A percentile compares a stretch with the other conserved stretches of the same genome.
phyloP scores from a whole-genome alignment of 2,888 invertebrate genomes.

The Lycocerus yunnanus region DNA sequence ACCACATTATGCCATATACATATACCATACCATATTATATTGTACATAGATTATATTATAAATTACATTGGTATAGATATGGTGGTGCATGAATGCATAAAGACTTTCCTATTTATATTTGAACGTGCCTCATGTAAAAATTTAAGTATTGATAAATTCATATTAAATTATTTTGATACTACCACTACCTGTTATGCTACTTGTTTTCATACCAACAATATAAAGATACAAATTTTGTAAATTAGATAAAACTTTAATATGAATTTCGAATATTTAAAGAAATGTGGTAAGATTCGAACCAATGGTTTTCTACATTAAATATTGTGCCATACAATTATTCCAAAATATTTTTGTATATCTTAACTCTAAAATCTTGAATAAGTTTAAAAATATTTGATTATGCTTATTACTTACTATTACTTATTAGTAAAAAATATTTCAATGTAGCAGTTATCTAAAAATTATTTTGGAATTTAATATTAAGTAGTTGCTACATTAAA shows the following conservation, averaged over 20 bases:
- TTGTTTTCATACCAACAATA: not conserved
- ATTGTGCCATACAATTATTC: not conserved
- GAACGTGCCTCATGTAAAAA: not conserved
- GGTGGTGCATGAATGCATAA: not conserved
- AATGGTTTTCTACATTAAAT: not conserved
- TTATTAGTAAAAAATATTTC: not conserved
- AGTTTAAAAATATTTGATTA: not conserved
- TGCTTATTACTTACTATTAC: not conserved
- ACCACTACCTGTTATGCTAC: not conserved
- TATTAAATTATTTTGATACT: not conserved
- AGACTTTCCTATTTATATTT: not conserved
- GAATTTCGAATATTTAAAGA: not conserved
- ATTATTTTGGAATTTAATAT: not conserved
- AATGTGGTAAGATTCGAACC: not conserved
- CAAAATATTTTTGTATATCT: not conserved
- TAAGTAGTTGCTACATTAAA: not conserved
- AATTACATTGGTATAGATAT: not conserved
- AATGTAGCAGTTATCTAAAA: not conserved
- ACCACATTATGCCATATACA: not conserved
- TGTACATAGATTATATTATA: not conserved
- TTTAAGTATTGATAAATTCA: not conserved
- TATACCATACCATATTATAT: not conserved
- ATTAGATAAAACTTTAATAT: not conserved
- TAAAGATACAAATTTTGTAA: not conserved
- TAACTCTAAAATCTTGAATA: not conserved